Base-by-base conservation (phyloP, 2,888 invertebrate species). In the Salticus scenicus region DNA sequence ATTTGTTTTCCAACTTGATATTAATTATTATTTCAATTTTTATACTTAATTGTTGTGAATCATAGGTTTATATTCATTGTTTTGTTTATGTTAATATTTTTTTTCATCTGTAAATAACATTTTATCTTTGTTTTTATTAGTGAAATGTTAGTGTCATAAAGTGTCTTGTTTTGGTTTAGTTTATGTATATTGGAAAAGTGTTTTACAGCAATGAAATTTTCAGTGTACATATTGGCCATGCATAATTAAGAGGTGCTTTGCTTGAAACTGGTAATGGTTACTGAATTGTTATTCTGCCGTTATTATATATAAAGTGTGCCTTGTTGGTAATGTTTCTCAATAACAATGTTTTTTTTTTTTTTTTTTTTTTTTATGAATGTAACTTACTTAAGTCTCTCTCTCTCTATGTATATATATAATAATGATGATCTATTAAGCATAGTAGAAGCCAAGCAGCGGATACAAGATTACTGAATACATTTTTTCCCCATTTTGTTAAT, bases 1-100 rank as follows among this genome's bases (percentile, higher is more conserved):
- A 57, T 57, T 24, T 57, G 24, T 20, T 57, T 57, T 57, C 4
- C 4, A 57, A 24, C 24, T 20, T 57, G 24, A 2, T 57, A 24
- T 57, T 57, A 24, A 7, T 24, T 57, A 57, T 57, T 20, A 24
- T 7, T n/a, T n/a, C 24, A 57, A 24, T 24, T 37, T 57, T 57
- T 57, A 24, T 57, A 57, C 57, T 47, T 47, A 17, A 10, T 47
- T 57, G 57, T 57, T 57, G 17, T 57, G 47, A n/a, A n/a, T n/a
- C 57, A 57, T 57, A 24, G 20, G 24, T 57, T 57, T 57, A 24
- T 5, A 24, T 57, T 57, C 24, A 57, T 57, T 14, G 1, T 57
- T 57, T 57, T 57, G 24, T 1, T 24, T n/a, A n/a, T 57, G 24
- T 24, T 57, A 47, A 17, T 17, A 17, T 57, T 24, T 7, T 47